A percentile compares a stretch with the other conserved stretches of the same genome.
phyloP scores from a whole-genome alignment of 2,113 vertebrate genomes.

The Odocoileus virginianus region DNA sequence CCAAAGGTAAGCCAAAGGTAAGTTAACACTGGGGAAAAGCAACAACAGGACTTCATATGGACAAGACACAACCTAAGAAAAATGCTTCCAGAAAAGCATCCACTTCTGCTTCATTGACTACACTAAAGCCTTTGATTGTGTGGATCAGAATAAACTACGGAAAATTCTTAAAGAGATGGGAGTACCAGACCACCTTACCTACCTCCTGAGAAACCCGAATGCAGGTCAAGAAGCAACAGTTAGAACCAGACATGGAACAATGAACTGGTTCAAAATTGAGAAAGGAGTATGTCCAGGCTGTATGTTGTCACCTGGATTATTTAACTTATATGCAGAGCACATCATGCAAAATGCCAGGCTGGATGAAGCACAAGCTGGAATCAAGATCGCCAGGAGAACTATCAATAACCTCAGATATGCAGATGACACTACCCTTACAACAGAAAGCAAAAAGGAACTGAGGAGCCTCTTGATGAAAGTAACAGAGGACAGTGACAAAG shows the following conservation, averaged over 20 bases:
- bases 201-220: neutral
- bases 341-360: neutral
- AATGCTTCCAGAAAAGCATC: neutral
- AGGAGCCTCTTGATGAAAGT: neutral
- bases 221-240: neutral
- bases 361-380: neutral
- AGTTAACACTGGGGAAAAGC: neutral
- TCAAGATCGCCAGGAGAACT: neutral
- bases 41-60: neutral
- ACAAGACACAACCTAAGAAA: neutral
- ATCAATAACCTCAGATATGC: neutral
- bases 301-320: neutral
- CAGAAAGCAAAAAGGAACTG: neutral
- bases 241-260: neutral
- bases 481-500: neutral
- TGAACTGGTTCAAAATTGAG: neutral
- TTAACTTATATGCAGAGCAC: neutral
- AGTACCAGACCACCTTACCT: neutral
- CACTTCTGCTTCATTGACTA: neutral
- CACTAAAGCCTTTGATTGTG: neutral
- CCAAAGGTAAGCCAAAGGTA: neutral
- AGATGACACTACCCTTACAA: neutral
- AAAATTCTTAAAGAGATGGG: neutral
- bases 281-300: neutral
- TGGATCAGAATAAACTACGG: neutral